Evolutionary conservation across 2,888 invertebrate genomes (phyloP).

Genomic region (Odontomyia ornata): DNA sequence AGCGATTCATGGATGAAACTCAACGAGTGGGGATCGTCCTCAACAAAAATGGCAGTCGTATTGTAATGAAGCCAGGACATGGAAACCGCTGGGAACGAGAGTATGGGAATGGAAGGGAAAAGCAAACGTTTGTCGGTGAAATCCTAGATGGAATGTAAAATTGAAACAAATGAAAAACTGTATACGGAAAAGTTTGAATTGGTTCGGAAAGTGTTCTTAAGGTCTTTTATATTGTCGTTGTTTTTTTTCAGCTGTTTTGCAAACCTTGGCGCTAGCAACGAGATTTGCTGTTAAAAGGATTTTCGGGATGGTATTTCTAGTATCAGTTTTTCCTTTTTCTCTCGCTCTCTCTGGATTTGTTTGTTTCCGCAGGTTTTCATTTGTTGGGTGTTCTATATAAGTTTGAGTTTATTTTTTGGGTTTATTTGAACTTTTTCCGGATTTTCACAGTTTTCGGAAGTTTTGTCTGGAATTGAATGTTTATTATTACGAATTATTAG

Average conservation of each 20-base stretch:
- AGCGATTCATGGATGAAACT: background rate
- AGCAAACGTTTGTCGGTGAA: background rate
- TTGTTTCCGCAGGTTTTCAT: background rate
- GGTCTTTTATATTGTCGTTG: background rate
- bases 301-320: background rate
- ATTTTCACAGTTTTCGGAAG: background rate
- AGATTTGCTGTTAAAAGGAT: background rate
- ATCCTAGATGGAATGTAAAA: constrained; percentile 27
- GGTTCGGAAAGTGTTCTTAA: constrained; percentile 34
- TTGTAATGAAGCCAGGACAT: background rate
- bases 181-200: constrained; percentile 39
- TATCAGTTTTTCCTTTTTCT: background rate
- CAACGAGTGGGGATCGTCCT: background rate
- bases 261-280: background rate
- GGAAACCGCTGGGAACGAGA: background rate
- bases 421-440: background rate
- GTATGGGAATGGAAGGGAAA: background rate
- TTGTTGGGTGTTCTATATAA: background rate
- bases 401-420: background rate
- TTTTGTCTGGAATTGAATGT: constrained; percentile 9
- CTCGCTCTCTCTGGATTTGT: background rate
- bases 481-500: constrained; percentile 17
- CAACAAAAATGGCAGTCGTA: background rate
- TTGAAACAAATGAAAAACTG: constrained; percentile 40
- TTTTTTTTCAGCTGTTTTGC: background rate